Percentiles rank a stretch among this genome's conserved stretches.
Conservation (phyloP, 2,113 vertebrate genomes). For the Cricetomys ansorgei region DNA sequence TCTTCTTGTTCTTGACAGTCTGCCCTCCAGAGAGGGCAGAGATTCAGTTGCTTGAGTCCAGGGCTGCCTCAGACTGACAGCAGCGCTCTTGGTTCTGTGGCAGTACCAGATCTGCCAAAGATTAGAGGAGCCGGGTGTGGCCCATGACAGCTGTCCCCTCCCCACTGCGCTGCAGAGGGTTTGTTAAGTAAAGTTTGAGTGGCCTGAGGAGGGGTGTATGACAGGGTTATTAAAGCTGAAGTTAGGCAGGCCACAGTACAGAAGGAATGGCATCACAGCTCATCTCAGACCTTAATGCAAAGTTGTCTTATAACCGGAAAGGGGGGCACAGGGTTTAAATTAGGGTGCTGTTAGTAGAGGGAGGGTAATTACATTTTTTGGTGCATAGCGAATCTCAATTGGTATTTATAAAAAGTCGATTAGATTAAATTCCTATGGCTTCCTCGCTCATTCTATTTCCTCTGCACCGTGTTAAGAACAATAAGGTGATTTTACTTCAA, state of each 20-base stretch:
- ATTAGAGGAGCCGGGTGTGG: not conserved
- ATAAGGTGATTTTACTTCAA: slow-evolving; percentile 76
- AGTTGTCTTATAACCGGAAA: slow-evolving; percentile 56
- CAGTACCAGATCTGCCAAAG: not conserved
- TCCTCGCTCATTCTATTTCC: slow-evolving; percentile 80
- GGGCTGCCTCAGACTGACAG: not conserved
- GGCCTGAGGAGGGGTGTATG: not conserved
- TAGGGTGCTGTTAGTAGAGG: slow-evolving; percentile 41
- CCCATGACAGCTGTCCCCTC: not conserved
- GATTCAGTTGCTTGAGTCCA: not conserved
- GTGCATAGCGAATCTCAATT: slow-evolving; percentile 66
- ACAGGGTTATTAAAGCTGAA: slow-evolving; percentile 41
- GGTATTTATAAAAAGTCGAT: slow-evolving; percentile 72
- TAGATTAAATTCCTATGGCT: slow-evolving; percentile 79
- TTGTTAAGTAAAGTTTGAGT: not conserved
- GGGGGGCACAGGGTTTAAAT: slow-evolving; percentile 46
- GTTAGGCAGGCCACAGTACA: slow-evolving; percentile 33
- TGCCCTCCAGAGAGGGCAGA: not conserved
- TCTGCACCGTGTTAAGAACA: slow-evolving; percentile 76
- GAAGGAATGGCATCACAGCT: slow-evolving; percentile 39
- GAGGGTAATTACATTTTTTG: slow-evolving; percentile 73
- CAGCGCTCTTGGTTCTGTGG: not conserved
- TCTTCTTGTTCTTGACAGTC: no score
- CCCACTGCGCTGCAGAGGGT: not conserved
- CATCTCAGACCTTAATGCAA: slow-evolving; percentile 66